Conservation (phyloP, 2,113 vertebrate genomes). For the Entosphenus tridentatus region DNA sequence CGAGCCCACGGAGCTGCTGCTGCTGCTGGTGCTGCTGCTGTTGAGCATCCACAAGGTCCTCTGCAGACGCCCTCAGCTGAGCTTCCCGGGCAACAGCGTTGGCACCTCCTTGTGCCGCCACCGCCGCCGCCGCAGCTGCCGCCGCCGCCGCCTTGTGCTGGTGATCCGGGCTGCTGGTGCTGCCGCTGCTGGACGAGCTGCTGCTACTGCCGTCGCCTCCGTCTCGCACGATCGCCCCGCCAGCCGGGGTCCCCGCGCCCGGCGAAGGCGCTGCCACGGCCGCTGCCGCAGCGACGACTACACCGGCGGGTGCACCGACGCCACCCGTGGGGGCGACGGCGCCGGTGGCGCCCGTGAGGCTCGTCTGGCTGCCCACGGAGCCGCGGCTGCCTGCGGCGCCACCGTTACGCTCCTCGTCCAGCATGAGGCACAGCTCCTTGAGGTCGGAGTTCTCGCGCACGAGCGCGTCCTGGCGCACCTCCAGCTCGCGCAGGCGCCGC, state of each 20-base stretch:
- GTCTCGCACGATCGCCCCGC: constrained; percentile 30
- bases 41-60: too few species aligned
- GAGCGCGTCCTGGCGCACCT: constrained; percentile 60
- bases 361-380: constrained; percentile 67
- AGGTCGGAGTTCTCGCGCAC: constrained; percentile 76
- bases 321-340: background rate
- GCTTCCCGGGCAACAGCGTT: constrained; percentile 7
- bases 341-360: constrained; percentile 36
- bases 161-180: constrained; percentile 42
- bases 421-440: constrained; percentile 66
- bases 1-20: constrained; percentile 15
- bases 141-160: constrained; percentile 29
- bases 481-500: constrained; percentile 73
- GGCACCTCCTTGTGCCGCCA: constrained; percentile 44
- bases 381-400: constrained; percentile 35
- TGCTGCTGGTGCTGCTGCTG: constrained; percentile 10
- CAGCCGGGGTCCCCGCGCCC: background rate
- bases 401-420: constrained; percentile 54
- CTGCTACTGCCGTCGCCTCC: constrained; percentile 51
- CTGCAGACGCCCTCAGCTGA: too few species aligned
- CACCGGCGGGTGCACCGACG: too few species aligned
- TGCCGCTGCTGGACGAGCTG: constrained; percentile 65
- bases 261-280: constrained; percentile 19
- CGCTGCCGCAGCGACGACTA: constrained; percentile 9
- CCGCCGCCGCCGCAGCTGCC: constrained; percentile 13